Conservation (phyloP, 2,888 invertebrate species). For the Amphimallon solstitiale region DNA sequence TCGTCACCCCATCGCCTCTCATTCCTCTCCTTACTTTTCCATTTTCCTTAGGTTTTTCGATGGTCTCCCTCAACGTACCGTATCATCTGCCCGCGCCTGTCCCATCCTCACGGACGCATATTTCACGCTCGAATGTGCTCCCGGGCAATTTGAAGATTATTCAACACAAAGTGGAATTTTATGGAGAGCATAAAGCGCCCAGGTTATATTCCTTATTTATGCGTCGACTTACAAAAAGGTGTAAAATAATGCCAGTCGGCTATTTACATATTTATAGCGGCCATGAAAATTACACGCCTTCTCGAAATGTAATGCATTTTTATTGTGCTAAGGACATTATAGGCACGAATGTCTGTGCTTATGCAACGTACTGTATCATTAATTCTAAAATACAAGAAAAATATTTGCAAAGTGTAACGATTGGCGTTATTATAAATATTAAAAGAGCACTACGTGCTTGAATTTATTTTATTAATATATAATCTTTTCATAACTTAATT, state of each 20-base stretch:
- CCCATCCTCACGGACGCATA: slow-evolving; percentile 52
- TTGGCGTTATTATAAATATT: no score
- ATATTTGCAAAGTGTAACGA: no score
- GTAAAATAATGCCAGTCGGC: slow-evolving; percentile 54
- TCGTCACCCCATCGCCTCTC: not conserved
- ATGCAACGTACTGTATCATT: no score
- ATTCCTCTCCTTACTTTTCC: slow-evolving; percentile 48
- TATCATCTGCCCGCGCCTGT: not conserved
- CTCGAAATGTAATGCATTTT: no score
- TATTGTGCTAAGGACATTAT: no score
- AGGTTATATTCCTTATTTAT: slow-evolving; percentile 61
- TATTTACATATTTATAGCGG: slow-evolving; percentile 35
- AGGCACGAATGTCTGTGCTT: no score
- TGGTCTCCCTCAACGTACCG: not conserved
- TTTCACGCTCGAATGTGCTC: slow-evolving; percentile 60
- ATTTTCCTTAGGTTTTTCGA: slow-evolving; percentile 53
- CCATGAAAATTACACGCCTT: no score
- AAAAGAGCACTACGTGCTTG: no score
- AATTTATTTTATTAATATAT: no score
- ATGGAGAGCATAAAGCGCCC: slow-evolving; percentile 60
- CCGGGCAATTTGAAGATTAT: slow-evolving; percentile 63
- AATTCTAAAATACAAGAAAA: no score
- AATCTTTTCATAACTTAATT: no score
- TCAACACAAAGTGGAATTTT: slow-evolving; percentile 63
- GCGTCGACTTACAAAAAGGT: slow-evolving; percentile 58